These are phyloP conservation scores for Dicrurus megarhynchus DNA, from an alignment of 2,113 vertebrate species.

Conservation along the genomic window DNA sequence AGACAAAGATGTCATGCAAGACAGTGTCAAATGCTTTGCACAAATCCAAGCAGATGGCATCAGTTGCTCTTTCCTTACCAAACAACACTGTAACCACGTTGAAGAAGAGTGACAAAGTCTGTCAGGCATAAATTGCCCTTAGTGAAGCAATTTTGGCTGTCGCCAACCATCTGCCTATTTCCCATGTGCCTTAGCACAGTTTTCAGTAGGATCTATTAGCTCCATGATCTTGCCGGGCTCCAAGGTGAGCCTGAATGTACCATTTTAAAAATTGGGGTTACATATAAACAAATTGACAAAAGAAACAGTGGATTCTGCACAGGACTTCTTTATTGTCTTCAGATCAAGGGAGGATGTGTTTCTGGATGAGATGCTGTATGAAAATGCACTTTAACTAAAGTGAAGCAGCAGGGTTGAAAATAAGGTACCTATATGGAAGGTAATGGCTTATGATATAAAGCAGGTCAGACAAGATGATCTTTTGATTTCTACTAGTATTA, in stretches of 20 bases:
- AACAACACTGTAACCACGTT: background rate
- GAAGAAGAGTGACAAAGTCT: background rate
- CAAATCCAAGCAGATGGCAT: background rate
- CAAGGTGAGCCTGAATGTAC: background rate
- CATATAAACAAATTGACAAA: background rate
- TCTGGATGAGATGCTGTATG: background rate
- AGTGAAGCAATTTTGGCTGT: background rate
- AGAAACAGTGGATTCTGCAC: background rate
- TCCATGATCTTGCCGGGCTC: background rate
- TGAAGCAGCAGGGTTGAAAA: background rate
- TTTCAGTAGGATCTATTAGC: background rate
- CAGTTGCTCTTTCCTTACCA: background rate
- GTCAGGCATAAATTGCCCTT: background rate
- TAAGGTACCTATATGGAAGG: background rate
- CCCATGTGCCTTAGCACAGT: background rate
- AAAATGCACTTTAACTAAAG: background rate
- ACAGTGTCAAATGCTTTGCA: background rate
- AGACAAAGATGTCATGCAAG: background rate
- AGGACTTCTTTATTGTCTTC: background rate
- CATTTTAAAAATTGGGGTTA: background rate
- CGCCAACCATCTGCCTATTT: background rate
- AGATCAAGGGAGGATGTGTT: background rate
- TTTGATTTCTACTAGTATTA: background rate
- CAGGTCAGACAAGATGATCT: background rate
- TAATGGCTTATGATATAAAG: background rate